Evolutionary conservation across 1,140 invertebrate species (phyloP), one percentile per base, ranked within the genome.

Genomic region (Tetramorium parvispinum): DNA sequence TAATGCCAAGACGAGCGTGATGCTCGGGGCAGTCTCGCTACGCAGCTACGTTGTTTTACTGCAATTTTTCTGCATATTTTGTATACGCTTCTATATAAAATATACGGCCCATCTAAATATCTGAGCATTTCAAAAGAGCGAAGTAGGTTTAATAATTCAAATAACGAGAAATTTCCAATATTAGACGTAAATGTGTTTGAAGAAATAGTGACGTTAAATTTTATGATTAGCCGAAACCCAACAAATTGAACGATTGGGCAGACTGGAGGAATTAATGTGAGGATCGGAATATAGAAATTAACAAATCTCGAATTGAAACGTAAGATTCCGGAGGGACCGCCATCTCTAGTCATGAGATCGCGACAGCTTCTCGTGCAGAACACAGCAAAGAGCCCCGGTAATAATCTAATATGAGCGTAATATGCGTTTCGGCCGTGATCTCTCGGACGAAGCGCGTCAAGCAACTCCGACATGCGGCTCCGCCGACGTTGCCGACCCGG

Each of bases 401-500:
- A 81, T 71, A 81, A 70, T 81, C 37, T 71, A 81, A 81, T 40
- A 37, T 70, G 65, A 70, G 21, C n/a, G 37, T 70, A 71, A 81
- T 81, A 43, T 55, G 78, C 63, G 49, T 81, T 81, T 81, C 49
- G 59, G 32, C 24, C 61, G 21, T 55, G 59, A 88, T 88, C 59
- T 40, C 16, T 68, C 65, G 40, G 65, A 63, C 65, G 51, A 65
- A 13, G n/a, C 51, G 21, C 57, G 66, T 68, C 27, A 57, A 40
- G 32, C 68, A 51, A 65, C 37, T 8, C 57, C 24, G 85, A 53
- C 16, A 43, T 70, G 53, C 24, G 32, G 13, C 55, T 5, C 43
- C 51, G 63, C 68, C 87, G 79, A 87, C 86, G 79, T 46, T 27
- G 57, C 87, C 49, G 85, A 73, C 13, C 55, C 40, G 18, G 66